phyloP scores from a whole-genome alignment of 1,140 invertebrate genomes.

The Sinella curviseta region DNA sequence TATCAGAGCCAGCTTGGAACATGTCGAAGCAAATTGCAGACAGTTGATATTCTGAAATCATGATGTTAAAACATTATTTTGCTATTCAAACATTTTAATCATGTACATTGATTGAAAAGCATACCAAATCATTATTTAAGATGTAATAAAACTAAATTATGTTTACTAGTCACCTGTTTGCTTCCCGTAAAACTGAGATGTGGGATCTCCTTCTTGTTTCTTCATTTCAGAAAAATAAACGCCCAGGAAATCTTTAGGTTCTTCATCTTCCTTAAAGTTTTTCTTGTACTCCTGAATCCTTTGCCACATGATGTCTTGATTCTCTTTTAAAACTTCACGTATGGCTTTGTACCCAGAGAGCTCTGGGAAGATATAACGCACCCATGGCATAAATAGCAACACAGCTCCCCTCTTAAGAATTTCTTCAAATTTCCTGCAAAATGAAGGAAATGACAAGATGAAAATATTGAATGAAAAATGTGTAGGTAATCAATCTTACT shows the following conservation, averaged over 20 bases:
- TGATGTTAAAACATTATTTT: no score
- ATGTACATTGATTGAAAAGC: no score
- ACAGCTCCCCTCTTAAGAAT: not conserved
- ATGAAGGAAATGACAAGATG: not conserved
- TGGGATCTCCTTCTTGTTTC: slow-evolving; percentile 27
- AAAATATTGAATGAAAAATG: not conserved
- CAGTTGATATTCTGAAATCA: no score
- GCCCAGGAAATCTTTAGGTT: slow-evolving; percentile 33
- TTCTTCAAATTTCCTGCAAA: slow-evolving; percentile 18
- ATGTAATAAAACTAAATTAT: no score
- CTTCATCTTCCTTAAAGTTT: slow-evolving; percentile 25
- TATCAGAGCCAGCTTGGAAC: no score
- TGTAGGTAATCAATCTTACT: not conserved
- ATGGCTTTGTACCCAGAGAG: slow-evolving; percentile 7
- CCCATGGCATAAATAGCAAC: slow-evolving; percentile 15
- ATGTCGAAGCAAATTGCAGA: no score
- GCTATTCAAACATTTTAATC: no score
- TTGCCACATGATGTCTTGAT: not conserved
- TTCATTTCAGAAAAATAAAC: slow-evolving; percentile 34
- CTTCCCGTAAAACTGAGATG: slow-evolving; percentile 30
- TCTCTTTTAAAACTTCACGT: not conserved
- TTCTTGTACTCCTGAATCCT: not conserved
- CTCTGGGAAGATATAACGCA: slow-evolving; percentile 24
- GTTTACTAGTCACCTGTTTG: no score
- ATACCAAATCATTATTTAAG: no score